These are phyloP conservation scores for Chironex yamaguchii DNA, from an alignment of 30 jellyfish, hydroid and myxozoan genomes.

Conservation along the genomic window DNA sequence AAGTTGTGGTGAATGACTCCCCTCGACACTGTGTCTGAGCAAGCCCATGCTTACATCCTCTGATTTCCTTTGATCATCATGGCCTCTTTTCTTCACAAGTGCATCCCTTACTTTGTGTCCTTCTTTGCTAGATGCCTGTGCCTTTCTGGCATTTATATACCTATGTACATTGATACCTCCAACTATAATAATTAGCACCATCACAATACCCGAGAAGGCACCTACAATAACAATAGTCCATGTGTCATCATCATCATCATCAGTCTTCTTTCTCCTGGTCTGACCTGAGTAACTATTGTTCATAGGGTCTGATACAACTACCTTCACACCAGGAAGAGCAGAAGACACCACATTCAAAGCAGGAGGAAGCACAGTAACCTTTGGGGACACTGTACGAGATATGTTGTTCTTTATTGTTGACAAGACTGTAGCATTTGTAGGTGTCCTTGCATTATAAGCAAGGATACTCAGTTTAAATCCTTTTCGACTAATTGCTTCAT, in stretches of 20 bases:
- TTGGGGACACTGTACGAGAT: background rate
- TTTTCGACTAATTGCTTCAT: slow-evolving; percentile 61
- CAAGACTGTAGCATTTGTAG: slow-evolving; percentile 20
- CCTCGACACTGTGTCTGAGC: background rate
- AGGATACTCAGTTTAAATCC: slow-evolving; percentile 55
- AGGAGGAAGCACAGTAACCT: background rate
- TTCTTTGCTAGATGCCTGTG: background rate
- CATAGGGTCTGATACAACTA: background rate
- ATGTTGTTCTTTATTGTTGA: background rate
- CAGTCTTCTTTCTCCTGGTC: slow-evolving; percentile 2
- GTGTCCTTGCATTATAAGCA: slow-evolving; percentile 39
- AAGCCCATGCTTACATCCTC: background rate
- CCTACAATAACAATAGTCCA: slow-evolving; percentile 81
- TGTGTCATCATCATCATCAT: slow-evolving; percentile 19
- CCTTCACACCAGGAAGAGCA: background rate
- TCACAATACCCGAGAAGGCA: slow-evolving; percentile 70
- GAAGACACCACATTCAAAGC: background rate
- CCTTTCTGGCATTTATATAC: background rate
- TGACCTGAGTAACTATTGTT: background rate
- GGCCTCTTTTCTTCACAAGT: background rate
- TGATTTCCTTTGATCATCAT: background rate
- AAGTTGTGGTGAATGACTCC: background rate
- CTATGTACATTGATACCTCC: background rate
- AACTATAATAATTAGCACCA: slow-evolving; percentile 55
- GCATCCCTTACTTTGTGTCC: background rate